phyloP scores from a whole-genome alignment of 2,797 vertebrate genomes.

The Xerus rutilus region DNA sequence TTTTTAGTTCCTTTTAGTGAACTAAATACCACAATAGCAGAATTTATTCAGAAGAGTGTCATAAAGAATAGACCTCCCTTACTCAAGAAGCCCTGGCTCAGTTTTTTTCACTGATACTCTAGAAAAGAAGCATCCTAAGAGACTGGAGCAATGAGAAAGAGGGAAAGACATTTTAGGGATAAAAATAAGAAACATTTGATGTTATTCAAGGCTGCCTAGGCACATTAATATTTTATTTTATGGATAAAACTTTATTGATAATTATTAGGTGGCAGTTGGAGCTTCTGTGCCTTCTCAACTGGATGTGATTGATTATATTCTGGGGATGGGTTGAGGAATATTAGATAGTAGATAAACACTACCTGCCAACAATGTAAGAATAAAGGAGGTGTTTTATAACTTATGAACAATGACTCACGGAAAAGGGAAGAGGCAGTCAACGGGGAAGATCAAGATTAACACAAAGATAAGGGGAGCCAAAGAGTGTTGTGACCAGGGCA shows the following conservation, averaged over 20 bases:
- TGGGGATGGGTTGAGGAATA: not conserved
- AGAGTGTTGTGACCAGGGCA: not conserved
- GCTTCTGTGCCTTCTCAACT: not conserved
- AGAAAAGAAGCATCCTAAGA: not conserved
- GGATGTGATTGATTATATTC: not conserved
- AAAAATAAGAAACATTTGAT: not conserved
- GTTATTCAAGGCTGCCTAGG: not conserved
- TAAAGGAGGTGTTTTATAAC: not conserved
- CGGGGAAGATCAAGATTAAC: not conserved
- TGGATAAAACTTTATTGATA: not conserved
- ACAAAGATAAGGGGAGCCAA: not conserved
- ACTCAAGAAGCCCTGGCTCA: slow-evolving; percentile 6
- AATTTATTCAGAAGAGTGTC: not conserved
- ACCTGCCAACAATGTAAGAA: not conserved
- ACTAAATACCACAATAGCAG: not conserved
- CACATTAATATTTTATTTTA: not conserved
- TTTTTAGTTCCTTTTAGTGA: not conserved
- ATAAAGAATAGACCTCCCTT: not conserved
- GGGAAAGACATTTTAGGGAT: not conserved
- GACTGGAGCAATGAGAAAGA: not conserved
- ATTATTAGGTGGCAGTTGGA: not conserved
- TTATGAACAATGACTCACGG: not conserved
- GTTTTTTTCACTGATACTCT: slow-evolving; percentile 24
- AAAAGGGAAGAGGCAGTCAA: not conserved
- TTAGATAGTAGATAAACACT: not conserved